Evolutionary conservation across 1,140 invertebrate genomes (phyloP).

Genomic region (Cydia pomonella): DNA sequence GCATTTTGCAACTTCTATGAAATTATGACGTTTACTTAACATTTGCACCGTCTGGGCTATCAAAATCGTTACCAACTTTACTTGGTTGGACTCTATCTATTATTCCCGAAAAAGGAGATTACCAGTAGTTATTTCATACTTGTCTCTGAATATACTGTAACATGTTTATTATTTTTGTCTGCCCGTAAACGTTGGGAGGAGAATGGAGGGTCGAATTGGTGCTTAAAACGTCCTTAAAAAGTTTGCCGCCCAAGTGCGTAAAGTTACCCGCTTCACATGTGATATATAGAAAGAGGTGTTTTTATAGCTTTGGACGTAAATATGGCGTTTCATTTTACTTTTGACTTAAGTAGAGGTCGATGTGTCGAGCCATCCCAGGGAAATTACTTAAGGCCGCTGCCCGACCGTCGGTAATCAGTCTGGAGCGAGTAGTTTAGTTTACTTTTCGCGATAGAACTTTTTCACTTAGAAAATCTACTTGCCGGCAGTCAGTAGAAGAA

Average conservation of each 20-base stretch:
- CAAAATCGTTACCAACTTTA: too few relatives aligned
- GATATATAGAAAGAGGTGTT: slow-evolving; percentile 11
- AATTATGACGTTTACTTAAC: too few relatives aligned
- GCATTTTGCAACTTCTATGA: too few relatives aligned
- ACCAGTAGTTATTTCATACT: background rate
- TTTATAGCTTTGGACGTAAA: background rate
- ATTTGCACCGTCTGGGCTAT: too few relatives aligned
- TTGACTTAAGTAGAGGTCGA: background rate
- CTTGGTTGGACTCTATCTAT: too few relatives aligned
- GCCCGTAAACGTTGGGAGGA: background rate
- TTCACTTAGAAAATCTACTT: too few relatives aligned
- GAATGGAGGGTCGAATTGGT: slow-evolving; percentile 18
- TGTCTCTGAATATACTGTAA: background rate
- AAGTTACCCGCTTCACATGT: background rate
- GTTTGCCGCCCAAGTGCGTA: slow-evolving; percentile 1
- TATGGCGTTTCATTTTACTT: background rate
- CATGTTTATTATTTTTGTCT: slow-evolving; percentile 2
- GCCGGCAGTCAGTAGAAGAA: too few relatives aligned
- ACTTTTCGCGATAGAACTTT: too few relatives aligned
- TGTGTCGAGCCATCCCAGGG: background rate
- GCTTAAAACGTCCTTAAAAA: slow-evolving; percentile 19
- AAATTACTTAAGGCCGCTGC: too few relatives aligned
- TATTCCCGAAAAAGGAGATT: background rate
- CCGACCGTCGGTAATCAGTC: too few relatives aligned
- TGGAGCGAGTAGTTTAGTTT: too few relatives aligned